These are phyloP conservation scores for Brachionus angularis DNA, from an alignment of 1,140 invertebrate species.

Conservation along the genomic window DNA sequence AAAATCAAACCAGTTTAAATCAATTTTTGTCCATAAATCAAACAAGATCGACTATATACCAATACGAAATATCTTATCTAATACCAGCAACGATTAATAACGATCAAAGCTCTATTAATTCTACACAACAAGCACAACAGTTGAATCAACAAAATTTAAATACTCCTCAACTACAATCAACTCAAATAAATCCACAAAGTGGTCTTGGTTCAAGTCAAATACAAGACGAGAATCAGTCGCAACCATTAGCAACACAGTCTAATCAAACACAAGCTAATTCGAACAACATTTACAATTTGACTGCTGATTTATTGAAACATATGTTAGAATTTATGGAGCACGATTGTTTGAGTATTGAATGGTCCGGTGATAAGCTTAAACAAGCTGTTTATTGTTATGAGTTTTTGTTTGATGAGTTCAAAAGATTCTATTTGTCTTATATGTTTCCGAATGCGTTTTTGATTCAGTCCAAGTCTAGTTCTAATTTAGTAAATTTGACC, in stretches of 20 bases:
- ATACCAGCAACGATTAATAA: neutral
- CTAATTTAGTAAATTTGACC: neutral
- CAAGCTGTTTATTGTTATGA: conserved; percentile 66
- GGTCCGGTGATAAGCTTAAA: neutral
- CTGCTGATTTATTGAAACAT: conserved; percentile 16
- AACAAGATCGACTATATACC: neutral
- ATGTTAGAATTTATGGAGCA: conserved; percentile 41
- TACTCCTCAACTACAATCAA: no score
- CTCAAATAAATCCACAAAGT: neutral
- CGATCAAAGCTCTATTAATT: no score
- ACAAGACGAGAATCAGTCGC: neutral
- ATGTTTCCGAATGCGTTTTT: conserved; percentile 75
- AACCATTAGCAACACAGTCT: neutral
- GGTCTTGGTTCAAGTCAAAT: neutral
- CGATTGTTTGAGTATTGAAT: conserved; percentile 31
- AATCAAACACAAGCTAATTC: neutral
- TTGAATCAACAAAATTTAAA: neutral
- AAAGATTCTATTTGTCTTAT: conserved; percentile 78
- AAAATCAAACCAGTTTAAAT: neutral
- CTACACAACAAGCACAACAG: no score
- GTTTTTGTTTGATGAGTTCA: conserved; percentile 87
- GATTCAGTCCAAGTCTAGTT: conserved; percentile 65
- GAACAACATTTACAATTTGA: conserved; percentile 14
- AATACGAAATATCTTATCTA: conserved; percentile 31
- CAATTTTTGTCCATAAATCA: neutral